Evolutionary conservation across 2,113 vertebrate species (phyloP), one percentile per base, ranked within the genome.

Genomic region (Merops nubicus): DNA sequence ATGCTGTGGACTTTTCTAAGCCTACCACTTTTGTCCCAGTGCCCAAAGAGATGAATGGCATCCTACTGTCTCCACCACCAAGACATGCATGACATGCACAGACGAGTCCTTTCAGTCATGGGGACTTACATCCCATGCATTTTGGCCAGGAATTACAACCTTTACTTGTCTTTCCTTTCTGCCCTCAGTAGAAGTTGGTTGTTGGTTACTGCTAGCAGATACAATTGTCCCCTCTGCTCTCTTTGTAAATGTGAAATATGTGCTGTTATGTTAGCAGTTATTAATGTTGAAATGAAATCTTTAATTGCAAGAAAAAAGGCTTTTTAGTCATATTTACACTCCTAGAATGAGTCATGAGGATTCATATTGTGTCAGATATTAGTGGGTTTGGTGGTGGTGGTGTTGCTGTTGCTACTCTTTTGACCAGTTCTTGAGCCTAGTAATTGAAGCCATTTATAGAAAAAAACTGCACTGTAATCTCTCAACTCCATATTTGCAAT

Each of bases 301-400:
- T 70, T 89, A 95, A 88, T 85, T 92, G 57, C 60, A 75, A 96
- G 34, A 73, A 78, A 83, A 85, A 88, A 74, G 54, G 28, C 68
- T 68, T 93, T 96, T 80, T 40, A 65, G 75, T 42, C 76, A 26
- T 72, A 95, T 96, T 95, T 96, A 94, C 65, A 88, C 82, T 89
- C 42, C 65, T 45, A 64, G 73, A 60, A 64, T 54, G 89, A 93
- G 7, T 54, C 82, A 89, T n/a, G 75, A 81, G 57, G 80, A 69
- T 69, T 57, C 53, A 28, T 26, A 59, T 53, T 38, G 59, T 43
- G 64, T 86, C 74, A 85, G 78, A 83, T 53, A 53, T 85, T 90
- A 92, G 60, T n/a, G n/a, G n/a, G n/a, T n/a, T n/a, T n/a, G n/a
- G n/a, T 59, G 53, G 9, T 92, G 77, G 47, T 92, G 54, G 74